Base-by-base conservation (phyloP, 2,797 vertebrate genomes). In the Sphenodon punctatus region DNA sequence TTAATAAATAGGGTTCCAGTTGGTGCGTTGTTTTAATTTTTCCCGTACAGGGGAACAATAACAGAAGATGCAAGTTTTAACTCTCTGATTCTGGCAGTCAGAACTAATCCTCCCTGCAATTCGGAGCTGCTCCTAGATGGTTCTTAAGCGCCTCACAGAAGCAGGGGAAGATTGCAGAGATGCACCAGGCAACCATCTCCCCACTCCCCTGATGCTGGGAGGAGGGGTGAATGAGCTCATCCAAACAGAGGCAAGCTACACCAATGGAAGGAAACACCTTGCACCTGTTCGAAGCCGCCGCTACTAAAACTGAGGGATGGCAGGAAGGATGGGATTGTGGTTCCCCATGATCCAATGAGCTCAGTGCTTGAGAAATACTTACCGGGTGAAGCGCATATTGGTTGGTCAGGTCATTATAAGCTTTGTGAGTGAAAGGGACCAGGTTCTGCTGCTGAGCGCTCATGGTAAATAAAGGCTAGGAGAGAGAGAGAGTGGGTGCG, bases 401-500 rank as follows among this genome's bases (percentile, higher is more conserved):
- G 65, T 93, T 93, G 58, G 94, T 96, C 85, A 97, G 95, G 77
- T 82, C 75, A 30, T 94, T 89, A 43, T 95, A 95, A 20, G 71
- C 91, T 15, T 81, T 67, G 7, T 95, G 87, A 48, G 91, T 94
- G 85, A 94, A 97, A 1, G 94, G 92, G 10, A 95, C 79, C 88
- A 95, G 83, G 89, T 96, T 96, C 87, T 97, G 96, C 80, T 97
- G 96, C 94, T 96, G 97, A 20, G 97, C 95, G 1, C 92, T 97
- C 96, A 90, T 95, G 20, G 95, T 91, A 78, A 97, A 97, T 66
- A 97, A 80, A 67, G 96, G 95, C 97, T 96, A 11, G 42, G 30
- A n/a, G 27, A 34, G 23, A 64, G 7, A 41, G 30, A 22, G 10
- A 38, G 17, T 42, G 25, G 48, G 25, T 19, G 20, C 16, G 43